Conservation (phyloP, 2,797 vertebrate species). For the Centropyge bicolor region DNA sequence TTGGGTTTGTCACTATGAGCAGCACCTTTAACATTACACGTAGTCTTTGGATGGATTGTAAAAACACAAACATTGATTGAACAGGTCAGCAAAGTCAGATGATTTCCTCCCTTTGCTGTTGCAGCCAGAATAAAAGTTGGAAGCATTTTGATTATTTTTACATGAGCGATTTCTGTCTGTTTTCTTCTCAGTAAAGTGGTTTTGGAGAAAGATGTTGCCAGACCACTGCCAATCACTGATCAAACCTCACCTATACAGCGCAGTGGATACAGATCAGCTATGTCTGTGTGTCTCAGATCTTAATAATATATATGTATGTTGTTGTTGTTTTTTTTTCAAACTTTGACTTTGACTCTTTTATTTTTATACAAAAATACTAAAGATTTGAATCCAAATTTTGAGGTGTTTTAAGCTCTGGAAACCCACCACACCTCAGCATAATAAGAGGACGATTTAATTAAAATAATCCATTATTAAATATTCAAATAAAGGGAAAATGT, state of each 20-base stretch:
- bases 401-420: not conserved
- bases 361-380: not conserved
- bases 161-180: not conserved
- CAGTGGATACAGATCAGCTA: not conserved
- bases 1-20: too few species aligned
- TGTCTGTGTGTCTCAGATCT: not conserved
- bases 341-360: too few species aligned
- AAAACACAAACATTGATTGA: too few species aligned
- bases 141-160: not conserved
- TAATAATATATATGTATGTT: too few species aligned
- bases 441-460: not conserved
- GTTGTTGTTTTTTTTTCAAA: not conserved
- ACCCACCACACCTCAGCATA: not conserved
- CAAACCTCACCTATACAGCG: not conserved
- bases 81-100: too few species aligned
- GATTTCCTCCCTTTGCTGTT: too few species aligned
- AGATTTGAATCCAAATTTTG: not conserved
- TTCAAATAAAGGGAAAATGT: slow-evolving; percentile 9
- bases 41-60: too few species aligned
- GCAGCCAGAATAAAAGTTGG: too few species aligned
- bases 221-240: not conserved
- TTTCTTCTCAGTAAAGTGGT: not conserved
- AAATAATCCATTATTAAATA: not conserved
- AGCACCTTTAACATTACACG: too few species aligned
- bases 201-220: not conserved